A percentile compares a stretch with the other conserved stretches of the same genome.
phyloP scores from a whole-genome alignment of 2,797 vertebrate species.

The Hydrocynus forskahlii region DNA sequence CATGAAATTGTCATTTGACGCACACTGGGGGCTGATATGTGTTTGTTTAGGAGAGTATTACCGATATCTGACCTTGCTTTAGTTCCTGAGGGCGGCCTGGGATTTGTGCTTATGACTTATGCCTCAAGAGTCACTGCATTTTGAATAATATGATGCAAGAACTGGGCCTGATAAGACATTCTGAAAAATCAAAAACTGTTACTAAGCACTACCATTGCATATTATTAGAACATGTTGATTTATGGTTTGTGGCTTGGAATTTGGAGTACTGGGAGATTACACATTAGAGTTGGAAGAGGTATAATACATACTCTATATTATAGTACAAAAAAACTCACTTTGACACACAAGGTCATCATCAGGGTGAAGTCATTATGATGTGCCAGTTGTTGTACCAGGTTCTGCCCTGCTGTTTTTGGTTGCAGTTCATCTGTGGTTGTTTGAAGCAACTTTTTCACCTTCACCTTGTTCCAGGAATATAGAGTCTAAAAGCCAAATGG shows the following conservation, averaged over 20 bases:
- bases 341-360: too few relatives aligned
- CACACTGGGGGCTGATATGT: too few relatives aligned
- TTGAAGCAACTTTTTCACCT: not conserved
- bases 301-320: too few relatives aligned
- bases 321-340: too few relatives aligned
- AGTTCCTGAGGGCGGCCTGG: not conserved
- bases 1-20: not conserved
- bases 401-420: not conserved
- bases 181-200: too few relatives aligned
- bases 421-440: not conserved
- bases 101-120: not conserved
- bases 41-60: not conserved
- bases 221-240: not conserved
- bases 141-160: not conserved
- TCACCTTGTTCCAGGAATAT: not conserved
- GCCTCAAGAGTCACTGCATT: too few relatives aligned
- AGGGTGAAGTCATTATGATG: too few relatives aligned
- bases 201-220: not conserved
- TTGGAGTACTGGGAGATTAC: not conserved
- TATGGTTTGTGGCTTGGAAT: too few relatives aligned
- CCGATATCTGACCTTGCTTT: not conserved
- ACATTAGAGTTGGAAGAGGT: not conserved
- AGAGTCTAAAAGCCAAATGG: not conserved
- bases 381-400: too few relatives aligned
- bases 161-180: not conserved